Conservation (phyloP, 2,888 invertebrate genomes). For the Cantharis nigra region DNA sequence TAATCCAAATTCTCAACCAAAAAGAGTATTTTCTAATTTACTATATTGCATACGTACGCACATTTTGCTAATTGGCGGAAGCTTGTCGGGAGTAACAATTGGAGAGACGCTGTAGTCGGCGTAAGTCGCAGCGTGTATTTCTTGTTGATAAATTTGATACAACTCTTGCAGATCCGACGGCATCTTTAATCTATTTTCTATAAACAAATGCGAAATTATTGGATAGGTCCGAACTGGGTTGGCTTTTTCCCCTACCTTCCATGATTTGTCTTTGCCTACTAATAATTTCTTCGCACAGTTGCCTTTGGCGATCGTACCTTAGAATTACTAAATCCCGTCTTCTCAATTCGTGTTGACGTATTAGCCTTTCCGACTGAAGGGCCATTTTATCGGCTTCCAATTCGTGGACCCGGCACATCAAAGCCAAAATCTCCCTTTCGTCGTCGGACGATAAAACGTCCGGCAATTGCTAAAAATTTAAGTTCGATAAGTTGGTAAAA, state of each 20-base stretch:
- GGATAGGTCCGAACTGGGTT: neutral
- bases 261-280: slow-evolving; percentile 83
- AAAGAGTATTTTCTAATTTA: neutral
- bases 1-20: neutral
- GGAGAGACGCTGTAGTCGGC: slow-evolving; percentile 63
- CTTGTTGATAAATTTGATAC: slow-evolving; percentile 83
- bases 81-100: slow-evolving; percentile 60
- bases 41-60: slow-evolving; percentile 43
- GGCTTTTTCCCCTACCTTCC: slow-evolving; percentile 67
- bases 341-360: slow-evolving; percentile 84
- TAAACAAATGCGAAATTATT: slow-evolving; percentile 7
- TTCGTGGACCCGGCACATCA: slow-evolving; percentile 91
- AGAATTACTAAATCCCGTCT: slow-evolving; percentile 82
- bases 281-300: slow-evolving; percentile 90
- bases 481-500: neutral
- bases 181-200: slow-evolving; percentile 71
- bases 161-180: slow-evolving; percentile 79
- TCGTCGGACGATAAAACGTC: slow-evolving; percentile 84
- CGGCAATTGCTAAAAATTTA: slow-evolving; percentile 72
- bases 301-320: slow-evolving; percentile 80
- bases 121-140: slow-evolving; percentile 82
- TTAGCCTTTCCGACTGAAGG: slow-evolving; percentile 83
- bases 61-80: slow-evolving; percentile 69
- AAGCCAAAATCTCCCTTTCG: slow-evolving; percentile 84
- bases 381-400: slow-evolving; percentile 94